A percentile compares a stretch with the other conserved stretches of the same genome.
Conservation (phyloP, 2,797 vertebrate genomes). For the Sebastes hubbsi region DNA sequence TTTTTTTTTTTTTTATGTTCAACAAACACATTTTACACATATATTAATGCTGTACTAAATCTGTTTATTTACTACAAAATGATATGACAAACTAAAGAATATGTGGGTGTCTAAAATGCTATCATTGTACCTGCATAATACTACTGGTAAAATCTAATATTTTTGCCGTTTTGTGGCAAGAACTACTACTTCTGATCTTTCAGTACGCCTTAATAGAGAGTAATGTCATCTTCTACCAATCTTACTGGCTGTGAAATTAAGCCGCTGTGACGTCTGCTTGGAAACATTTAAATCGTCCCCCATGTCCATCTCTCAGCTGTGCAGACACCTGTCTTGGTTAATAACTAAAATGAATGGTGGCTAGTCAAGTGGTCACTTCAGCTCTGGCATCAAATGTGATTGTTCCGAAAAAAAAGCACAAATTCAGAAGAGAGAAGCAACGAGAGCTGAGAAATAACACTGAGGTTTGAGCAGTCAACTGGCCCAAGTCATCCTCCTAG, state of each 20-base stretch:
- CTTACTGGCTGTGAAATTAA: background rate
- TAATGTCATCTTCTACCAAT: background rate
- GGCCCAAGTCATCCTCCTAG: background rate
- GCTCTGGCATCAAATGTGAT: background rate
- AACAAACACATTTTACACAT: background rate
- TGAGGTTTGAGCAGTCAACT: background rate
- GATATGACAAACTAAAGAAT: background rate
- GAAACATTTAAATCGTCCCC: background rate
- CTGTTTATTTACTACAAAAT: background rate
- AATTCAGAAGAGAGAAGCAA: background rate
- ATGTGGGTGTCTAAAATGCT: rapidly evolving
- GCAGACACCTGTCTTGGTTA: background rate
- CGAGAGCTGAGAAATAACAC: background rate
- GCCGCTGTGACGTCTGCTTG: background rate
- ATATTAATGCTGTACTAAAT: background rate
- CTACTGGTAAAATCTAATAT: background rate
- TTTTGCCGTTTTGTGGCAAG: background rate
- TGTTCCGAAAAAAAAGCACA: background rate
- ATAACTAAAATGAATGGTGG: background rate
- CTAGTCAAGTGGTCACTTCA: background rate
- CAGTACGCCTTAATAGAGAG: background rate
- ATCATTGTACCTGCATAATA: background rate
- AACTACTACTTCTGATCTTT: background rate
- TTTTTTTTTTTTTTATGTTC: background rate
- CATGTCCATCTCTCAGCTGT: background rate